These are phyloP conservation scores for Acropora yongei DNA, from an alignment of 64 coral and sea anemone species.

Conservation along the genomic window DNA sequence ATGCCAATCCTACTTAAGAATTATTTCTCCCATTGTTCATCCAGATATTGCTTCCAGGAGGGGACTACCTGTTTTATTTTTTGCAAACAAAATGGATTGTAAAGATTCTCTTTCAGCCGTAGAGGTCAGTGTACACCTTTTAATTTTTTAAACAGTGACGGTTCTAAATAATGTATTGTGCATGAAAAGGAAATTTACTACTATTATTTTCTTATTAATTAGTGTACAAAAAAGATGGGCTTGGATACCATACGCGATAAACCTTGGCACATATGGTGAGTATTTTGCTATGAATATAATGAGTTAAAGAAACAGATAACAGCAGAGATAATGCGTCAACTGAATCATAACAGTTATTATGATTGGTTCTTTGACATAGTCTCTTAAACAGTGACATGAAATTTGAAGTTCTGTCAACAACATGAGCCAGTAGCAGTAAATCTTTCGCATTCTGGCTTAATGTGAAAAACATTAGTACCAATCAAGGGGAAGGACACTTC, in stretches of 20 bases:
- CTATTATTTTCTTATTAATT: conserved; percentile 9
- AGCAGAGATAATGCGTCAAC: too few relatives aligned
- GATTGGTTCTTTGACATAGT: too few relatives aligned
- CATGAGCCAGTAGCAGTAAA: too few relatives aligned
- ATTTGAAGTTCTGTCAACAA: too few relatives aligned
- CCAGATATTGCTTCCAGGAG: conserved; percentile 76
- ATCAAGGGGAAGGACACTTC: too few relatives aligned
- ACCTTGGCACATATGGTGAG: conserved; percentile 99
- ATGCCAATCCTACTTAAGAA: neutral
- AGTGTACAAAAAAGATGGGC: conserved; percentile 75
- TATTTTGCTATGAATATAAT: neutral
- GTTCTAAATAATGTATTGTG: neutral
- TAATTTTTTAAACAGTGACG: too few relatives aligned
- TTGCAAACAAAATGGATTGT: conserved; percentile 98
- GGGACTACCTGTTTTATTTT: conserved; percentile 84
- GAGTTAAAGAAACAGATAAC: too few relatives aligned
- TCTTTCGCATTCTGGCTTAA: too few relatives aligned
- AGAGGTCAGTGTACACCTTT: conserved; percentile 52
- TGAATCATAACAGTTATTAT: too few relatives aligned
- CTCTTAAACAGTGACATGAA: too few relatives aligned
- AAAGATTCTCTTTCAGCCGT: conserved; percentile 91
- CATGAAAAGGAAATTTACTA: neutral
- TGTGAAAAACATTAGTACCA: too few relatives aligned
- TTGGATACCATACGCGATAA: conserved; percentile 83
- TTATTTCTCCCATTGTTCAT: neutral